A percentile compares a stretch with the other conserved stretches of the same genome.
Conservation (phyloP, 2,888 invertebrate genomes). For the Acholoe squamosa region DNA sequence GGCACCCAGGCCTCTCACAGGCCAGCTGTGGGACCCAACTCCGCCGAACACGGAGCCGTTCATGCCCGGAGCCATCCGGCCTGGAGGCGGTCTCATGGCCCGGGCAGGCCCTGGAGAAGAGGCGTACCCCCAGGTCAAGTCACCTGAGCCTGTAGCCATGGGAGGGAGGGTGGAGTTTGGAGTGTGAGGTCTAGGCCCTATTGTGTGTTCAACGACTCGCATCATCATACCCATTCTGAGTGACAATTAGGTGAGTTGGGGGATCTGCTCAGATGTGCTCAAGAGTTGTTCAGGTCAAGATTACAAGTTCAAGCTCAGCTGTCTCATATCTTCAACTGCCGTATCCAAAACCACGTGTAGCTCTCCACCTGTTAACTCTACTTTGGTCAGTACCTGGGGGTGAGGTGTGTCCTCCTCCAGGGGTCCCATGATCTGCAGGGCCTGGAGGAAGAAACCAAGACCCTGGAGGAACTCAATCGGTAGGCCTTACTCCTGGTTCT, state of each 20-base stretch:
- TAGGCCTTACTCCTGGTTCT: too few relatives aligned
- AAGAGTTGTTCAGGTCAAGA: too few relatives aligned
- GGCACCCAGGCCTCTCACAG: constrained; percentile 31
- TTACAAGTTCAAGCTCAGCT: too few relatives aligned
- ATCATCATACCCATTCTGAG: constrained; percentile 42
- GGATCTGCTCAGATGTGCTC: background rate
- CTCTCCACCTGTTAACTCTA: too few relatives aligned
- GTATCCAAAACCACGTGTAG: too few relatives aligned
- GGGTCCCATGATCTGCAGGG: too few relatives aligned
- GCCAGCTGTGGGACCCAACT: constrained; percentile 39
- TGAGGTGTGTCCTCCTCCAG: too few relatives aligned
- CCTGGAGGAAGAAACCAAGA: too few relatives aligned
- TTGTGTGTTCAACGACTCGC: constrained; percentile 37
- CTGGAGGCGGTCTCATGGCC: constrained; percentile 45
- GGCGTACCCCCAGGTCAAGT: background rate
- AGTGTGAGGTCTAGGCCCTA: background rate
- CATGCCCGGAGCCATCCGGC: constrained; percentile 54
- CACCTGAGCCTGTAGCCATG: background rate
- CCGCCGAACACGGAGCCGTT: constrained; percentile 54
- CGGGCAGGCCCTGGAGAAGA: background rate
- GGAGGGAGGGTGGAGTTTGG: background rate
- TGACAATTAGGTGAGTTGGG: background rate
- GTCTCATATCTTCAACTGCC: too few relatives aligned
- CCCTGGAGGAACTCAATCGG: too few relatives aligned
- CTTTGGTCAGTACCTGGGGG: too few relatives aligned